phyloP scores from a whole-genome alignment of 2,113 vertebrate genomes.

The Aspiorhynchus laticeps region DNA sequence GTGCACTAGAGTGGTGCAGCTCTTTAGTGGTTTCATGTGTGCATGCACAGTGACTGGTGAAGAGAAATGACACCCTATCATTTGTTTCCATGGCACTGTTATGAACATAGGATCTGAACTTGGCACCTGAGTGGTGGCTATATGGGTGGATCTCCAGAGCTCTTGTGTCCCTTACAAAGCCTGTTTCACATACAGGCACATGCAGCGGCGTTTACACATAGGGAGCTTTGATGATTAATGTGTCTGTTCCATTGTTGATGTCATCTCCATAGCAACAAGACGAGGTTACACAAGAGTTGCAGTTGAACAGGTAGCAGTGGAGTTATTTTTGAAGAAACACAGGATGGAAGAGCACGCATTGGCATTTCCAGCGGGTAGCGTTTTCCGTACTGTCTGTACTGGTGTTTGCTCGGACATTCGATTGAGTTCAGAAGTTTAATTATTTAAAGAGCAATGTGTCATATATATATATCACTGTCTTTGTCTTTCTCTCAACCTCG shows the following conservation, averaged over 20 bases:
- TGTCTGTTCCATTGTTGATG: constrained; percentile 47
- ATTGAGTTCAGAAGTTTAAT: constrained; percentile 50
- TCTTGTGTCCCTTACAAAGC: constrained; percentile 19
- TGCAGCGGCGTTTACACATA: constrained; percentile 23
- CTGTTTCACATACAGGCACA: constrained; percentile 37
- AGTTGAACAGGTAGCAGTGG: constrained; percentile 33
- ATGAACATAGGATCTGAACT: constrained; percentile 55
- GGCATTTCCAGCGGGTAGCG: background rate
- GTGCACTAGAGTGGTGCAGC: background rate
- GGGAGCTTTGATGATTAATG: constrained; percentile 50
- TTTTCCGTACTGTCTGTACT: constrained; percentile 19
- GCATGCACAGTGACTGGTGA: background rate
- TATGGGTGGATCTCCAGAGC: constrained; percentile 38
- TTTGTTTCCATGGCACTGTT: constrained; percentile 58
- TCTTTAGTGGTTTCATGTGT: background rate
- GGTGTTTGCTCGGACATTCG: constrained; percentile 20
- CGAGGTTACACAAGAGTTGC: constrained; percentile 10
- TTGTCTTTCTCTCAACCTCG: background rate
- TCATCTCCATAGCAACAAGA: constrained; percentile 48
- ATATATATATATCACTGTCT: constrained; percentile 1
- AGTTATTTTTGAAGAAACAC: constrained; percentile 1
- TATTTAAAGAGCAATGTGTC: constrained; percentile 52
- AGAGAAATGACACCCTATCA: constrained; percentile 38
- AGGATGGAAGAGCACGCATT: background rate
- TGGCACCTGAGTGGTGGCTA: constrained; percentile 41